Conservation (phyloP, 2,113 vertebrate genomes). For the Conger conger region DNA sequence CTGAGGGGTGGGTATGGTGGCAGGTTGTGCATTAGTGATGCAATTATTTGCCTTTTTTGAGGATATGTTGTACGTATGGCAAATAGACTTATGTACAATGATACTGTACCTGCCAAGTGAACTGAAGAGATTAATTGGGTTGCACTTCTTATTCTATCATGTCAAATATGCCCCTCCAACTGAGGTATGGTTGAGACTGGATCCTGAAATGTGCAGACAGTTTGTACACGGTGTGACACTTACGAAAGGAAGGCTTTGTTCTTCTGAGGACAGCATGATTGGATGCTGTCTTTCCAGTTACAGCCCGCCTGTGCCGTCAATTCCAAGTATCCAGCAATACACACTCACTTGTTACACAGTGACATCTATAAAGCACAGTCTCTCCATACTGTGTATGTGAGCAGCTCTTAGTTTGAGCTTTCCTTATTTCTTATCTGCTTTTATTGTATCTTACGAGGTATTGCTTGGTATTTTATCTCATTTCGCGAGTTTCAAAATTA, state of each 20-base stretch:
- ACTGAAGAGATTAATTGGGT: slow-evolving; percentile 45
- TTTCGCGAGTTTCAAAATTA: background rate
- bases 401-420: background rate
- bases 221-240: slow-evolving; percentile 49
- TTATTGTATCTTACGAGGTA: background rate
- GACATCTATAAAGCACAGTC: background rate
- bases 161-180: slow-evolving; percentile 35
- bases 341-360: background rate
- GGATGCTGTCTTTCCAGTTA: slow-evolving; percentile 51
- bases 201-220: slow-evolving; percentile 50
- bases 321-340: slow-evolving; percentile 17
- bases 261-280: slow-evolving; percentile 60
- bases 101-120: slow-evolving; percentile 42
- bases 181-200: slow-evolving; percentile 56
- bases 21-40: background rate
- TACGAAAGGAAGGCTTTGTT: slow-evolving; percentile 53
- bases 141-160: slow-evolving; percentile 4
- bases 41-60: slow-evolving; percentile 21
- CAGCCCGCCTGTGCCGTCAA: slow-evolving; percentile 43
- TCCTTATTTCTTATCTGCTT: background rate
- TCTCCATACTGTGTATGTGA: background rate
- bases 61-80: slow-evolving; percentile 45
- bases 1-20: background rate
- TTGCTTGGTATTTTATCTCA: background rate
- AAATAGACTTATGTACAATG: slow-evolving; percentile 41